Percentiles rank a stretch among this genome's conserved stretches.
Conservation (phyloP, 1,140 invertebrate species). For the Wasmannia auropunctata region DNA sequence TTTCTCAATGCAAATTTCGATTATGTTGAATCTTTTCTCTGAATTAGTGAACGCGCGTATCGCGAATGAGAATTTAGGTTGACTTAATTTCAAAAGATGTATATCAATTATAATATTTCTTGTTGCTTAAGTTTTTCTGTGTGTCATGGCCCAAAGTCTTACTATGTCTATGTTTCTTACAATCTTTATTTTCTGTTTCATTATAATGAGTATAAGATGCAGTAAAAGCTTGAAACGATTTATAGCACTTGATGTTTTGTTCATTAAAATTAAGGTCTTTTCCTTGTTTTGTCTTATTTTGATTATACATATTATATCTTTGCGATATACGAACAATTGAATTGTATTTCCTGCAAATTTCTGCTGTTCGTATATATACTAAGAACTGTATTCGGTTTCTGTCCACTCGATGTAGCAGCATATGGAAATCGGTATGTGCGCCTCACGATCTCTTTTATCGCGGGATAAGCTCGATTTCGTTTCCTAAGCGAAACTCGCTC, state of each 20-base stretch:
- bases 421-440: conserved; percentile 28
- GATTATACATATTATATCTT: neutral
- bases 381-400: neutral
- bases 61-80: neutral
- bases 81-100: neutral
- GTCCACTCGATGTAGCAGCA: neutral
- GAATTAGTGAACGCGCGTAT: conserved; percentile 25
- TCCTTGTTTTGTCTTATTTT: neutral
- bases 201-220: neutral
- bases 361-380: neutral
- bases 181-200: neutral
- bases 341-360: neutral
- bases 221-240: neutral
- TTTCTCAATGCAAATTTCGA: conserved; percentile 28
- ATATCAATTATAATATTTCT: neutral
- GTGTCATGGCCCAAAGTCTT: too few species aligned
- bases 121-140: too few species aligned
- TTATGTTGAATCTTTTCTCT: neutral
- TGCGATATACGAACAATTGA: neutral
- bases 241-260: neutral
- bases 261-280: neutral
- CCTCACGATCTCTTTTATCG: conserved; percentile 29
- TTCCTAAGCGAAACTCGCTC: neutral
- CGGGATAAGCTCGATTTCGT: conserved; percentile 35
- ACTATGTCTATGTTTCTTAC: too few species aligned